Conservation (phyloP, 2,797 vertebrate species). For the Rhinoraja longicauda region DNA sequence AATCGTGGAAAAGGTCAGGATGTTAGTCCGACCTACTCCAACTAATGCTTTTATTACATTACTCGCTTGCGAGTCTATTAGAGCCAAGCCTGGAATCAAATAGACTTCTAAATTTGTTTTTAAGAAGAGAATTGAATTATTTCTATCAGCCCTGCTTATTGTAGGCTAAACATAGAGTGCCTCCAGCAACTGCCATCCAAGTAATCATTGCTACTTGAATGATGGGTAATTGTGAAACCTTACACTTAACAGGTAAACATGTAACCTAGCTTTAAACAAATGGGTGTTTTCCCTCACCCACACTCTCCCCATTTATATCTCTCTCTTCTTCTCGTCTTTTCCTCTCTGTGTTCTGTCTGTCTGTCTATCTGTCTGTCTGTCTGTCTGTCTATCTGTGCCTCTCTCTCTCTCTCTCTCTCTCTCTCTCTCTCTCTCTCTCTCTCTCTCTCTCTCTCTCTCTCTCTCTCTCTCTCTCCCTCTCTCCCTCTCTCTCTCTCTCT, state of each 20-base stretch:
- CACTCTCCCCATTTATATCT: not conserved
- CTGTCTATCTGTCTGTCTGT: no score
- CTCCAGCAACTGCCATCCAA: not conserved
- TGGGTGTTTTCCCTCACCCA: not conserved
- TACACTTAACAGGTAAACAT: not conserved
- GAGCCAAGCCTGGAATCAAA: not conserved
- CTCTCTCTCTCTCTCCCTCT: no score
- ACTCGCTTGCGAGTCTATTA: not conserved
- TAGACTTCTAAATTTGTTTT: not conserved
- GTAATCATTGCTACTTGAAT: not conserved
- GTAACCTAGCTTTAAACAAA: not conserved
- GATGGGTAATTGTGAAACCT: not conserved
- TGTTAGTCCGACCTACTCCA: not conserved
- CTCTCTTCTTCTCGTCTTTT: no score
- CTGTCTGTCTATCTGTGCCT: no score
- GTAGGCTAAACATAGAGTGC: not conserved
- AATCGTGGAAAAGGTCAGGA: not conserved
- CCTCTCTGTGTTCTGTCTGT: no score
- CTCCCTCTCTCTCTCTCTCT: no score
- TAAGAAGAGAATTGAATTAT: not conserved
- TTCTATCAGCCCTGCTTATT: not conserved
- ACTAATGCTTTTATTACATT: not conserved
- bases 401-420: no score
- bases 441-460: not conserved
- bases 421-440: not conserved